A percentile compares a stretch with the other conserved stretches of the same genome.
These are phyloP conservation scores for Pterocles burchelli DNA, from an alignment of 2,113 vertebrate species.

Conservation along the genomic window DNA sequence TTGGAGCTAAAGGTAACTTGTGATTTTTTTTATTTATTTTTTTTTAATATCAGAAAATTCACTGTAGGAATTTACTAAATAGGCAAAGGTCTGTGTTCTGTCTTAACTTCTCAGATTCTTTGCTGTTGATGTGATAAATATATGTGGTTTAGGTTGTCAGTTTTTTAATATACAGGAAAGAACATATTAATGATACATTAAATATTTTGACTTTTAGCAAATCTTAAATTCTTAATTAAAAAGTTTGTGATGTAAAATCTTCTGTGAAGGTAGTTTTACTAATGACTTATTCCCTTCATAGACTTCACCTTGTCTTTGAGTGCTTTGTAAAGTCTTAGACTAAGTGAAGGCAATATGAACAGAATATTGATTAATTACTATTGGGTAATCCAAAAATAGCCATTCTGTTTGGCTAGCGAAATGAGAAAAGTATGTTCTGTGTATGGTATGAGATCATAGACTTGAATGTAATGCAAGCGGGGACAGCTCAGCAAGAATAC, in stretches of 20 bases:
- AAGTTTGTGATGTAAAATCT: not conserved
- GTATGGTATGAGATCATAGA: not conserved
- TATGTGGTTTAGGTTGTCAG: not conserved
- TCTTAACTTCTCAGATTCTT: not conserved
- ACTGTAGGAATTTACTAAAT: not conserved
- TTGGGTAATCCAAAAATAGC: not conserved
- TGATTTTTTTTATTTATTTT: not conserved
- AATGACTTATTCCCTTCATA: not conserved
- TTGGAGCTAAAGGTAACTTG: slow-evolving; percentile 22
- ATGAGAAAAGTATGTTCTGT: not conserved
- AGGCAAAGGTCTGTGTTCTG: not conserved
- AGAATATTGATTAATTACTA: not conserved
- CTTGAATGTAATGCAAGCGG: not conserved
- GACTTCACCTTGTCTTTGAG: not conserved
- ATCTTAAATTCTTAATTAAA: not conserved
- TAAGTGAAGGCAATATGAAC: not conserved
- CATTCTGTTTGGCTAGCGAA: not conserved
- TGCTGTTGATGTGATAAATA: not conserved
- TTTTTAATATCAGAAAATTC: not conserved
- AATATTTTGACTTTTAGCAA: not conserved
- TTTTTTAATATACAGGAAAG: not conserved
- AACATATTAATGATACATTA: not conserved
- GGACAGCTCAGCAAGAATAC: not conserved
- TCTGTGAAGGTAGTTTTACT: not conserved
- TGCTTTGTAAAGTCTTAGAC: not conserved